Conservation (phyloP, 1,140 invertebrate genomes). For the Odontomachus brunneus region DNA sequence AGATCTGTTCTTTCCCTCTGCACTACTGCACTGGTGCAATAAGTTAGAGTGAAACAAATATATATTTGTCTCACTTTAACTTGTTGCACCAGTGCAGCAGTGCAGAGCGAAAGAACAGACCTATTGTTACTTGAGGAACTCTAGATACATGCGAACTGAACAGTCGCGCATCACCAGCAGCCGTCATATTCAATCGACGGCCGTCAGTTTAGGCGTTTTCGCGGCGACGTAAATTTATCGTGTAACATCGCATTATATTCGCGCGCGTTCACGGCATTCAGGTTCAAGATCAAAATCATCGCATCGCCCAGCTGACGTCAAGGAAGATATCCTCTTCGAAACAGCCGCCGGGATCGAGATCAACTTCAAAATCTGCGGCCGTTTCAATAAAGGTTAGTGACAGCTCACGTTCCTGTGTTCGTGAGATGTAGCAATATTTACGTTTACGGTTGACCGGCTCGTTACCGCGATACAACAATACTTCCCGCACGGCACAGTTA, state of each 20-base stretch:
- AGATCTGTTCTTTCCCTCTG: no score
- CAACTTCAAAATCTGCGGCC: background rate
- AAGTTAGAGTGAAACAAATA: no score
- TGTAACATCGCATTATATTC: background rate
- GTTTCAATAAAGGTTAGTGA: constrained; percentile 29
- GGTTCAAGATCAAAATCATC: background rate
- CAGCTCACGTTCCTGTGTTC: background rate
- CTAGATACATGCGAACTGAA: background rate
- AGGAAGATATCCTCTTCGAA: background rate
- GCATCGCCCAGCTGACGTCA: background rate
- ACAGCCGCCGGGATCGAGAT: background rate
- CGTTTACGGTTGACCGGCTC: background rate
- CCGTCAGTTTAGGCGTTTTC: background rate
- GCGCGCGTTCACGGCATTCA: background rate
- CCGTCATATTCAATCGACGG: constrained; percentile 3
- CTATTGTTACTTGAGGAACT: no score
- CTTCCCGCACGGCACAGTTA: background rate
- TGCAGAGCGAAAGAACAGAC: no score
- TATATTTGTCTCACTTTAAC: no score
- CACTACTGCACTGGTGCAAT: no score
- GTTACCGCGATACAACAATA: constrained; percentile 7
- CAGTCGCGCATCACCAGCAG: background rate
- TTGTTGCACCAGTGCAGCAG: no score
- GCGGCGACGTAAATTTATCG: constrained; percentile 23
- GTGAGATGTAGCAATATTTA: constrained; percentile 25